Evolutionary conservation across 2,113 vertebrate species (phyloP).

Genomic region (Phylloscopus trochilus): DNA sequence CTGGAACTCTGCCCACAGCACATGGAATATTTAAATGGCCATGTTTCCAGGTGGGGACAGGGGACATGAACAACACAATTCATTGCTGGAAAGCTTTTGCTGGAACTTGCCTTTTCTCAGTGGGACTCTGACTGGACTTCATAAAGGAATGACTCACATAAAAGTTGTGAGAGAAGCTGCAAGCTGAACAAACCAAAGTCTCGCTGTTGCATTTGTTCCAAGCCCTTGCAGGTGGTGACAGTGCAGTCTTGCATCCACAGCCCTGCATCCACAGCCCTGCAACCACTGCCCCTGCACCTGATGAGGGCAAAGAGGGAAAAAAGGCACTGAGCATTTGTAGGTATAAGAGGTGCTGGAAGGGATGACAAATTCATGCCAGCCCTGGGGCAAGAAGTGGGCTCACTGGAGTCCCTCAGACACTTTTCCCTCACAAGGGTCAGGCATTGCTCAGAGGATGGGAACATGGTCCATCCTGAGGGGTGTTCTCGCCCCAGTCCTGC

Average conservation of each 20-base stretch:
- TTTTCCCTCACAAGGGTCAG: neutral
- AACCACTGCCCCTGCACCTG: neutral
- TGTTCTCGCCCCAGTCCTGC: neutral
- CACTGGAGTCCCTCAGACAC: neutral
- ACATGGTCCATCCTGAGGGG: neutral
- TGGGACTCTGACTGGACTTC: slow-evolving; percentile 49
- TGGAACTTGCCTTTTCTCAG: slow-evolving; percentile 57
- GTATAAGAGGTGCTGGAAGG: neutral
- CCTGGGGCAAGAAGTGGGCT: neutral
- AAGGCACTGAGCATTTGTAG: neutral
- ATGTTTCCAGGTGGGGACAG: neutral
- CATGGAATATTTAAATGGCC: slow-evolving; percentile 40
- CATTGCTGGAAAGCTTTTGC: slow-evolving; percentile 37
- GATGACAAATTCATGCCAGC: neutral
- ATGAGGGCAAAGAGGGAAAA: neutral
- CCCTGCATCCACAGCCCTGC: neutral
- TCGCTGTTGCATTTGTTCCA: neutral
- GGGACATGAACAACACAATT: neutral
- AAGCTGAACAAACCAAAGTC: slow-evolving; percentile 50
- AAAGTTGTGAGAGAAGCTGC: slow-evolving; percentile 55
- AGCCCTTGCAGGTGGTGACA: neutral
- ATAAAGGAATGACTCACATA: slow-evolving; percentile 20
- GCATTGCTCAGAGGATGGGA: neutral
- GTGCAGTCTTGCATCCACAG: neutral
- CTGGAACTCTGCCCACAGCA: slow-evolving; percentile 47